These are phyloP conservation scores for Echinometra lucunter DNA, from an alignment of 53 echinoderm and acorn worm genomes.

Conservation along the genomic window DNA sequence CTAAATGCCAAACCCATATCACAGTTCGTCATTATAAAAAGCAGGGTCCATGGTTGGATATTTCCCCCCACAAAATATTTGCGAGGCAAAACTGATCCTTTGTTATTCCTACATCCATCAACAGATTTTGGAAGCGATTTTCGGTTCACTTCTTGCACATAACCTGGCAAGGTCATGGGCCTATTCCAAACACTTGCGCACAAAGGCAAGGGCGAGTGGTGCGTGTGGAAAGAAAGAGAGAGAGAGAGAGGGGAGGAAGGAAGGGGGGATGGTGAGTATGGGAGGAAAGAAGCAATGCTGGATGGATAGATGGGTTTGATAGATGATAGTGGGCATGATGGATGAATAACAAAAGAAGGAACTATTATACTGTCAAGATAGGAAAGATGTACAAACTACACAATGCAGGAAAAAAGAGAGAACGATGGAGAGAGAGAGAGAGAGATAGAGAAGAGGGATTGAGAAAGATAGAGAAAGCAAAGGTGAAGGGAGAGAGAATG, in stretches of 20 bases:
- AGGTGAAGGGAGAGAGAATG: too few relatives aligned
- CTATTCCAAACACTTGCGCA: not conserved
- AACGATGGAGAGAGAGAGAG: too few relatives aligned
- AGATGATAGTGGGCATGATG: not conserved
- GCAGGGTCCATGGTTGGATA: not conserved
- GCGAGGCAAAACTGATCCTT: not conserved
- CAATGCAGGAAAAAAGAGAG: too few relatives aligned
- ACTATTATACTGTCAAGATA: too few relatives aligned
- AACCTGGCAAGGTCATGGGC: constrained; percentile 27
- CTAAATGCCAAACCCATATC: not conserved
- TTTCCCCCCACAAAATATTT: constrained; percentile 18
- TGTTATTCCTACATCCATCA: constrained; percentile 43
- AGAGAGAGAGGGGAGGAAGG: not conserved
- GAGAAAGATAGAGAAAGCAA: too few relatives aligned
- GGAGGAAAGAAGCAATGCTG: not conserved
- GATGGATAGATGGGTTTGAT: not conserved
- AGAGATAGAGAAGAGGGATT: too few relatives aligned
- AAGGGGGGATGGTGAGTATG: not conserved
- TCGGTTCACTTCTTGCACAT: constrained; percentile 16
- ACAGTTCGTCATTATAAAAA: not conserved
- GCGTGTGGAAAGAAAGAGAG: not conserved
- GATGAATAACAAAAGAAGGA: too few relatives aligned
- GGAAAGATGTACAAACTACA: too few relatives aligned
- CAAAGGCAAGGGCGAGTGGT: not conserved
- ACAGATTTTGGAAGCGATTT: constrained; percentile 40